Base-by-base conservation (phyloP, 2,797 vertebrate genomes). In the Benthosema pterotum region DNA sequence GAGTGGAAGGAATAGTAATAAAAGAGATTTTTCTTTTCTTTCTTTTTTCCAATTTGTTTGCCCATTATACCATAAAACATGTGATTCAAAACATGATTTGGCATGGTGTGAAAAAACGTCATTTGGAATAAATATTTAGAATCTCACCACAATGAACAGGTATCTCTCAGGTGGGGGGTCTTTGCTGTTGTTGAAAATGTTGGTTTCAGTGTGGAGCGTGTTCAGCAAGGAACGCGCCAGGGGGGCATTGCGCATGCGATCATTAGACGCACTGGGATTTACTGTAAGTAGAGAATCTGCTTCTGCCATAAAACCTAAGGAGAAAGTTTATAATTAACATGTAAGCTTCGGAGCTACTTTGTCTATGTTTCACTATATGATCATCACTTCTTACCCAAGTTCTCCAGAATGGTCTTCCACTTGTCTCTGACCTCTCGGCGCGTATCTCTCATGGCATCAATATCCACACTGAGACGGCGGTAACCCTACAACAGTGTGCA, bases 131-230 rank as follows among this genome's bases (percentile, higher is more conserved):
- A 32, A 32, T 12, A 49, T 3, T 12, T 19, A 15, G 15, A 42
- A 53, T 45, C 90, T 86, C 82, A 94, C 94, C 88, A 95, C 67
- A 47, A 94, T 94, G 82, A 95, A 95, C 38, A 95, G 91, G 66
- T 94, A 95, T 91, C 94, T 90, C 67, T 95, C 93, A 0, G 94
- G 93, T 0, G 93, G 93, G 0, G 90, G 77, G 1, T 87, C 87
- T 9, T 69, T 87, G 68, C 47, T 71, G 69, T 80, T 78, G 48
- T 15, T 67, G 63, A 95, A 95, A 67, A 95, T 72, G 65, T 91
- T 91, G 0, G 91, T 95, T 72, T 95, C 91, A 0, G 85, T 52
- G 73, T 93, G 84, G 17, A 95, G 86, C 0, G 80, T 69, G 0
- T 84, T 67, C 0, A 94, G 92, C 48, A 95, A 53, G 1, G 54